A percentile compares a stretch with the other conserved stretches of the same genome.
Evolutionary conservation across 2,888 invertebrate genomes (phyloP).

Genomic region (Epistrophe eligans): DNA sequence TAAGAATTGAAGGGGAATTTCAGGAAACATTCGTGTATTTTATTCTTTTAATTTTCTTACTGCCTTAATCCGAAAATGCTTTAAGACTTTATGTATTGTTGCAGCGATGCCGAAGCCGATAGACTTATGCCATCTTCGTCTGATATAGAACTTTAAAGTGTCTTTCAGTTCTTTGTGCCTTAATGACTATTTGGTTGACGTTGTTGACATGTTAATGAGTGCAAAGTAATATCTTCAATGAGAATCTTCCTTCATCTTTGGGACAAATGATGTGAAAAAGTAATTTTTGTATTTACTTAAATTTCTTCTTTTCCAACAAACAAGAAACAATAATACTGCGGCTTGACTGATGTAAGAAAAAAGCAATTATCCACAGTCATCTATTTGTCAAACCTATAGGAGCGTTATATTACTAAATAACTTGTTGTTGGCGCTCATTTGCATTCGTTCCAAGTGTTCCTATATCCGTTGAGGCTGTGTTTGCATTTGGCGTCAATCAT

Average conservation of each 20-base stretch:
- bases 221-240: background rate
- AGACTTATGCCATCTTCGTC: background rate
- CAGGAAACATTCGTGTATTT: no score
- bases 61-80: no score
- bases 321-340: background rate
- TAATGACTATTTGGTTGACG: conserved; percentile 3
- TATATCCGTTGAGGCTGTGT: background rate
- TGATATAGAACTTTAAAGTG: background rate
- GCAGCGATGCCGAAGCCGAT: no score
- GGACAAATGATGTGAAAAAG: conserved; percentile 1
- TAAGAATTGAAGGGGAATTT: no score
- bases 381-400: background rate
- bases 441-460: background rate
- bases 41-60: no score
- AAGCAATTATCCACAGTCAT: background rate
- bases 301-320: background rate
- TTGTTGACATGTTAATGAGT: background rate
- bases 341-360: background rate
- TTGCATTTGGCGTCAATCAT: conserved; percentile 5
- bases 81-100: no score
- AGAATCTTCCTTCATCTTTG: background rate
- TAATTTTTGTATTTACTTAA: no score
- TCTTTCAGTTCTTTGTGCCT: background rate
- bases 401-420: background rate
- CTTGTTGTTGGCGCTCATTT: conserved; percentile 6